Evolutionary conservation across 2,113 vertebrate species (phyloP).

Genomic region (Hemiscyllium ocellatum): DNA sequence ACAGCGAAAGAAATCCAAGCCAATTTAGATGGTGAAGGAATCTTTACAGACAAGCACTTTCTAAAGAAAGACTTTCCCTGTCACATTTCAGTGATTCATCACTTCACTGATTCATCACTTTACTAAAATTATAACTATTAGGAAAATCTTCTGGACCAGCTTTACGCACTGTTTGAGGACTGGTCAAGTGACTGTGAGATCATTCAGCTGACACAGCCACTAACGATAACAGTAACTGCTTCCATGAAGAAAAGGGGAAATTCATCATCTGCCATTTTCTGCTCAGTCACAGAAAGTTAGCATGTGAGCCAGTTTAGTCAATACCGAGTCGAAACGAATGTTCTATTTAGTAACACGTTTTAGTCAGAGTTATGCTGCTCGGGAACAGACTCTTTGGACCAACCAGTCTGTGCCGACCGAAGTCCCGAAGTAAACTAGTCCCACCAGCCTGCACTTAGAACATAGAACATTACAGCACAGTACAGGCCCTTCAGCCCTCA

Average conservation of each 20-base stretch:
- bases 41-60: not conserved
- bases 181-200: constrained; percentile 8
- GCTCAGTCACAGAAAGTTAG: not conserved
- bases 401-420: too few relatives aligned
- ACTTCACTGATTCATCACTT: not conserved
- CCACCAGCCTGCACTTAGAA: too few relatives aligned
- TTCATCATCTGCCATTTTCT: not conserved
- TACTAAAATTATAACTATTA: not conserved
- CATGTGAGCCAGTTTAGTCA: not conserved
- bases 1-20: not conserved
- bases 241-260: not conserved
- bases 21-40: not conserved
- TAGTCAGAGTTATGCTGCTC: too few relatives aligned
- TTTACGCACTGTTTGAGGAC: not conserved
- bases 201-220: not conserved
- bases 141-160: not conserved
- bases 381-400: too few relatives aligned
- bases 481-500: too few relatives aligned
- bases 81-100: not conserved
- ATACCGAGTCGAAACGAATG: too few relatives aligned
- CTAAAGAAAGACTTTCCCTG: not conserved
- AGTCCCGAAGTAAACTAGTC: too few relatives aligned
- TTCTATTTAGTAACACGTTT: not conserved
- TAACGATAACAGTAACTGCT: not conserved
- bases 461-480: too few relatives aligned